Evolutionary conservation across 1,140 invertebrate species (phyloP), one percentile per base, ranked within the genome.

Genomic region (Microvelia longipes): DNA sequence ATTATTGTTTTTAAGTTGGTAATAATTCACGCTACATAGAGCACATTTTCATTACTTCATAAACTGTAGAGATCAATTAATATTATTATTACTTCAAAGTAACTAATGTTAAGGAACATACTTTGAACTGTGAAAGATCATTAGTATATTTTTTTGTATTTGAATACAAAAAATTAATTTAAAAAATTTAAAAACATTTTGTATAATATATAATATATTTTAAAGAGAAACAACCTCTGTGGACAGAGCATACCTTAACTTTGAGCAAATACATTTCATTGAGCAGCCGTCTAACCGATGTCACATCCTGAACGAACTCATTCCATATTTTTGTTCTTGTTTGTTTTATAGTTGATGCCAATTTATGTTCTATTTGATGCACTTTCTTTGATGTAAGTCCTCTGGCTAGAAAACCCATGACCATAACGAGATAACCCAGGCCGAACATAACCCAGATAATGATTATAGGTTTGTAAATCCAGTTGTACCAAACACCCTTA

Each of bases 391-490:
- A 91, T 69, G 85, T 83, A 81, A 88, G 82, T 14, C 84, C 87
- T 72, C 84, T 80, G 0, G 89, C 88, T 70, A 96, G 92, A 76
- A 93, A 94, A 27, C 90, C 90, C 72, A 95, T 85, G 63, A 96
- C 88, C 92, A 95, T 95, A 19, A 93, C 86, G 64, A 94, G 84
- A 78, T 95, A 96, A 0, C 92, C 93, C 69, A 96, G 81, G 0
- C 93, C 93, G 74, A 94, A 91, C 64, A 92, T 91, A 60, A 94
- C 92, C 92, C 93, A 95, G 24, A 89, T 83, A 11, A 90, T 83
- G 0, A 93, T 80, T 70, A 89, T 87, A 64, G 87, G 83, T 78
- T 91, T 86, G 79, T 93, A 93, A 0, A 87, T 75, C 29, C 84
- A 82, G 73, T 85, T 87, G 25, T 64, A 64, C 73, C 84, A 84